Base-by-base conservation (phyloP, 2,113 vertebrate genomes). In the Chlamydotis undulata region DNA sequence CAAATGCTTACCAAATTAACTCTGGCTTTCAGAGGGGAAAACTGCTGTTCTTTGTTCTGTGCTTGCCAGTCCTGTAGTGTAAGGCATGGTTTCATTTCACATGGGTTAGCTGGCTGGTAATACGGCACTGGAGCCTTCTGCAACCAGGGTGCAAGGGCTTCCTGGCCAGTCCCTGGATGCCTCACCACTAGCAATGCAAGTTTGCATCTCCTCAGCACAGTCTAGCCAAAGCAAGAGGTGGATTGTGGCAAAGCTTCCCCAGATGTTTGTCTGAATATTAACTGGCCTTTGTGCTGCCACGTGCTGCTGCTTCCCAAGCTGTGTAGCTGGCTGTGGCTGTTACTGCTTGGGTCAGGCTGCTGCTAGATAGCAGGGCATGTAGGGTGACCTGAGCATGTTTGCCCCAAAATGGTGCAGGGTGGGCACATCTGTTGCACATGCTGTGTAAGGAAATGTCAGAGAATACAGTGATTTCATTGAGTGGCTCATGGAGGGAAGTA, bases 91-190 rank as follows among this genome's bases (percentile, higher is more conserved):
- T 89, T 83, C 19, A 15, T 45, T 71, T 89, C 57, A 49, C 8
- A 4, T 12, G 7, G 8, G 5, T 70, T 41, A 53, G 6, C 39
- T 87, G 49, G 2, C 24, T 84, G 74, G 49, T 21, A 64, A 35
- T 49, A 18, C 13, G 24, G 4, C n/a, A 14, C 18, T 39, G 23
- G 8, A 76, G 16, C 16, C 45, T 74, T 79, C 56, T 56, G 41
- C 37, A 57, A 15, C 19, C 24, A 12, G 45, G 41, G 4, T 19
- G 10, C 7, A n/a, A 91, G 25, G 31, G 16, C n/a, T 74, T 68
- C n/a, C 33, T 2, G 3, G 14, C 11, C 29, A 4, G 10, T 18
- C 22, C n/a, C 16, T 2, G 1, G 19, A 7, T 37, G 21, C 8
- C 45, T 21, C 43, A 23, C 18, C 37, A 9, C 26, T 15, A 53